Evolutionary conservation across 1,140 invertebrate species (phyloP).

Genomic region (Himalopsyche phryganea): DNA sequence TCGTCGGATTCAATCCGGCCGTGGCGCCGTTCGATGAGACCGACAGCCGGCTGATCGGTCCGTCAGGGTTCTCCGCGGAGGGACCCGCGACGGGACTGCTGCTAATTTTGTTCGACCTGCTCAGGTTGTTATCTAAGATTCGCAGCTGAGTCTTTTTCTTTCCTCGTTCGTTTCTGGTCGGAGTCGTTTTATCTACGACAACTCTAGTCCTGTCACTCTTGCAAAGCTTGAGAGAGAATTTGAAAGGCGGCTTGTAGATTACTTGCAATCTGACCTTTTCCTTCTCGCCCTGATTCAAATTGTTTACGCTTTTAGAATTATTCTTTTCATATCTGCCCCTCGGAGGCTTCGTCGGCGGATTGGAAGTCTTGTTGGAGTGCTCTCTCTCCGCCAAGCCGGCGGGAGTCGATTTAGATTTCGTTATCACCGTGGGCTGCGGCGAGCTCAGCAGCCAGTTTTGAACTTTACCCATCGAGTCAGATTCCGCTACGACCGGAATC

Average conservation of each 20-base stretch:
- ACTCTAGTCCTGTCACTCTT: conserved; percentile 58
- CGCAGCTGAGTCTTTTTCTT: conserved; percentile 38
- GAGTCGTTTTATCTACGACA: conserved; percentile 50
- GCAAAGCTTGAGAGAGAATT: conserved; percentile 75
- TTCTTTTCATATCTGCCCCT: conserved; percentile 36
- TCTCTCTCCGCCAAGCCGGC: conserved; percentile 56
- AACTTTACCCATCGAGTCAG: conserved; percentile 76
- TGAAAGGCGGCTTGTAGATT: conserved; percentile 81
- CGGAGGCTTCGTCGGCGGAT: conserved; percentile 36
- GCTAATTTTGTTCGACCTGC: conserved; percentile 32
- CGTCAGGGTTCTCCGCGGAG: conserved; percentile 44
- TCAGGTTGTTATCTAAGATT: conserved; percentile 9
- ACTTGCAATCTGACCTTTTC: conserved; percentile 74
- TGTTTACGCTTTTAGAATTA: conserved; percentile 50
- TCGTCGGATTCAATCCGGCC: conserved; percentile 20
- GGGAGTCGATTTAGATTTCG: conserved; percentile 72
- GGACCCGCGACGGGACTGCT: conserved; percentile 31
- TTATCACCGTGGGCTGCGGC: conserved; percentile 52
- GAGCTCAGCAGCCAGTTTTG: conserved; percentile 80
- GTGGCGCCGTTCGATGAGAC: conserved; percentile 22
- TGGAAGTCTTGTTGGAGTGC: conserved; percentile 35
- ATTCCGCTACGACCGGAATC: conserved; percentile 41
- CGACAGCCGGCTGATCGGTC: conserved; percentile 36
- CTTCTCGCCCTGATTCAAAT: conserved; percentile 52
- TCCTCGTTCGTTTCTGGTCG: conserved; percentile 45